Conservation (phyloP, 2,888 invertebrate genomes). For the Dimorphilus gyrociliatus region DNA sequence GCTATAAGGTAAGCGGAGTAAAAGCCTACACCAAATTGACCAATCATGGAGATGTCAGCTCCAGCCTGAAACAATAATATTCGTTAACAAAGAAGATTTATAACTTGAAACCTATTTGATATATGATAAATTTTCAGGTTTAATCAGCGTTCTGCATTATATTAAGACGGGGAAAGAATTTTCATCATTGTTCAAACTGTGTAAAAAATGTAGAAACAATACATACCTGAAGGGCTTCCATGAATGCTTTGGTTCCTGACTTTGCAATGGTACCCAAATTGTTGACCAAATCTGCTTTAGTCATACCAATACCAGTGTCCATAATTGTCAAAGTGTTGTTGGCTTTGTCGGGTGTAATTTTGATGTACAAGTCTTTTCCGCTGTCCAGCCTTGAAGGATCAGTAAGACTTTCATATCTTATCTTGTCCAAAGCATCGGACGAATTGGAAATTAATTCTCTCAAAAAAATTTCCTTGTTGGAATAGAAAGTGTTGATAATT, state of each 20-base stretch:
- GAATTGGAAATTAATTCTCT: constrained; percentile 96
- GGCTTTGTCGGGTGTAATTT: constrained; percentile 86
- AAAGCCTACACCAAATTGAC: constrained; percentile 99
- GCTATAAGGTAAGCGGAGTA: constrained; percentile 95
- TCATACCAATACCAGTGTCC: constrained; percentile 90
- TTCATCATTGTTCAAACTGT: too few relatives aligned
- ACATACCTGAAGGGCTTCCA: constrained; percentile 99
- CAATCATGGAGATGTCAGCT: constrained; percentile 99
- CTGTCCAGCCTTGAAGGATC: constrained; percentile 80
- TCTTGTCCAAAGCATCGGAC: constrained; percentile 63
- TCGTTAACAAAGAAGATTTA: too few relatives aligned
- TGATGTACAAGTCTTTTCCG: constrained; percentile 85
- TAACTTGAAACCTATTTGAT: too few relatives aligned
- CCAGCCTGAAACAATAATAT: too few relatives aligned
- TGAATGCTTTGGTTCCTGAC: constrained; percentile 99
- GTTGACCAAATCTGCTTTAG: constrained; percentile 95
- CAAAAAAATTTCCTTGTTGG: constrained; percentile 98
- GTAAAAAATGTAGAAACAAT: too few relatives aligned
- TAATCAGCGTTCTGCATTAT: too few relatives aligned
- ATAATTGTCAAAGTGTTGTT: constrained; percentile 86
- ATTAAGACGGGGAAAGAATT: too few relatives aligned
- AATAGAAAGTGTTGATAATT: constrained; percentile 99
- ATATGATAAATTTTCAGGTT: too few relatives aligned
- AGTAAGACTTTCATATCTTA: constrained; percentile 87
- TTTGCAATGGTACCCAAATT: constrained; percentile 71